A percentile compares a stretch with the other conserved stretches of the same genome.
phyloP scores from a whole-genome alignment of 2,888 invertebrate species.

The Ennomos erosarius region DNA sequence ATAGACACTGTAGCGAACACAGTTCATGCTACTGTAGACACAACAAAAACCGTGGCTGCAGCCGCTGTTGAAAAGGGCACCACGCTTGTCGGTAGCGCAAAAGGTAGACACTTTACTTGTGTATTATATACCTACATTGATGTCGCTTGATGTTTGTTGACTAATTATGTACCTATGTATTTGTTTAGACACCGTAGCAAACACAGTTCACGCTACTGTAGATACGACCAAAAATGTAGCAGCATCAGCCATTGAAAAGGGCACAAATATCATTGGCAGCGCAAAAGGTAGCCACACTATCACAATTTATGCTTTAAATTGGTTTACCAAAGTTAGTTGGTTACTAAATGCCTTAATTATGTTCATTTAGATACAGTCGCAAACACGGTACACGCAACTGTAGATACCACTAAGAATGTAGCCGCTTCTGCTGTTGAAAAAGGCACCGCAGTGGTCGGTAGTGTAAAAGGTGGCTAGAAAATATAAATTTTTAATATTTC shows the following conservation, averaged over 20 bases:
- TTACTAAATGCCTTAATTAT: slow-evolving; percentile 1
- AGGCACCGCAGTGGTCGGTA: slow-evolving; percentile 50
- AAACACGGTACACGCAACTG: slow-evolving; percentile 53
- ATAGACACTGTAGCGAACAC: slow-evolving; percentile 36
- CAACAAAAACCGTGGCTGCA: slow-evolving; percentile 51
- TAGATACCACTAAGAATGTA: slow-evolving; percentile 62
- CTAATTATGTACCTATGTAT: neutral
- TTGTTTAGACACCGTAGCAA: slow-evolving; percentile 53
- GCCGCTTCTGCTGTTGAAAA: slow-evolving; percentile 60
- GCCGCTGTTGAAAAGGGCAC: slow-evolving; percentile 55
- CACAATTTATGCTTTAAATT: too few relatives aligned
- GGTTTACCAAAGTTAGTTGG: neutral
- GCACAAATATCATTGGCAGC: slow-evolving; percentile 48
- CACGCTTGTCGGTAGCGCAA: slow-evolving; percentile 53
- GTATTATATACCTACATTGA: too few relatives aligned
- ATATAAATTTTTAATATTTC: neutral
- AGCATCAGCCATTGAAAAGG: slow-evolving; percentile 53
- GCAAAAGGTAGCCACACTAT: slow-evolving; percentile 49
- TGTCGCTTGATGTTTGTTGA: too few relatives aligned
- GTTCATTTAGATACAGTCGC: slow-evolving; percentile 56
- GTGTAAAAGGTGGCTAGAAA: slow-evolving; percentile 48
- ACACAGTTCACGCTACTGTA: slow-evolving; percentile 51
- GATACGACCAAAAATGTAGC: slow-evolving; percentile 60
- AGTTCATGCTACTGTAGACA: slow-evolving; percentile 47
- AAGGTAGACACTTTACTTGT: slow-evolving; percentile 43